These are phyloP conservation scores for Drosophila algonquin DNA, from an alignment of 2,888 invertebrate species.

Conservation along the genomic window DNA sequence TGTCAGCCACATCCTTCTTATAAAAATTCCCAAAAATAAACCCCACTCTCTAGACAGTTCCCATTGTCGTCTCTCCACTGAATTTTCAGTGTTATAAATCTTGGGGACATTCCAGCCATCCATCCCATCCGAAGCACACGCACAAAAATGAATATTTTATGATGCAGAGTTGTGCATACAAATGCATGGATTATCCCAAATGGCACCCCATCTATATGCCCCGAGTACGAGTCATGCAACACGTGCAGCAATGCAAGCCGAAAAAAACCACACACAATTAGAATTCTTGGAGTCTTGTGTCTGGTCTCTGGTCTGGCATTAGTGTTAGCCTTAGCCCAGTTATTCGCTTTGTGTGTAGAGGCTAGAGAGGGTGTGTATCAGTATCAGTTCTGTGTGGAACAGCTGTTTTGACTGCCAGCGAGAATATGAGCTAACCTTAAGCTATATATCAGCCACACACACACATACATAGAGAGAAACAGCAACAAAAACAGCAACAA, in stretches of 20 bases:
- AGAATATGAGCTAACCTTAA: constrained; percentile 56
- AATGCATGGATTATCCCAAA: constrained; percentile 36
- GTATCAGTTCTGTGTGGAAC: constrained; percentile 47
- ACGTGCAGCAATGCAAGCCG: constrained; percentile 50
- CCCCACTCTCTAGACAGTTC: too few species aligned
- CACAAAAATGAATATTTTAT: constrained; percentile 4
- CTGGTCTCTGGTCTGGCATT: constrained; percentile 16
- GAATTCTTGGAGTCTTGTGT: constrained; percentile 5
- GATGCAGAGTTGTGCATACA: constrained; percentile 32
- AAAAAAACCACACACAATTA: constrained; percentile 8
- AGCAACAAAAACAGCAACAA: constrained; percentile 34
- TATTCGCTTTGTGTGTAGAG: constrained; percentile 5
- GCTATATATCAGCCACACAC: constrained; percentile 22
- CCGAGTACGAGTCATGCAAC: constrained; percentile 8
- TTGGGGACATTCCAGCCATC: constrained; percentile 6
- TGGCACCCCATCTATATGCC: constrained; percentile 15
- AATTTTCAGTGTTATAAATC: constrained; percentile 8
- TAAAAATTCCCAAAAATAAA: neutral
- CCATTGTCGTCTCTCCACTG: neutral
- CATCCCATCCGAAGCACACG: neutral
- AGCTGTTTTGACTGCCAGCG: constrained; percentile 57
- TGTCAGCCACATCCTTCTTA: neutral
- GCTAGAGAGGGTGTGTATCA: neutral
- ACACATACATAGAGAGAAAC: constrained; percentile 18
- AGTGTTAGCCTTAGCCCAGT: constrained; percentile 65